These are phyloP conservation scores for Drosophila orena DNA, from an alignment of 1,140 invertebrate genomes.

Conservation along the genomic window DNA sequence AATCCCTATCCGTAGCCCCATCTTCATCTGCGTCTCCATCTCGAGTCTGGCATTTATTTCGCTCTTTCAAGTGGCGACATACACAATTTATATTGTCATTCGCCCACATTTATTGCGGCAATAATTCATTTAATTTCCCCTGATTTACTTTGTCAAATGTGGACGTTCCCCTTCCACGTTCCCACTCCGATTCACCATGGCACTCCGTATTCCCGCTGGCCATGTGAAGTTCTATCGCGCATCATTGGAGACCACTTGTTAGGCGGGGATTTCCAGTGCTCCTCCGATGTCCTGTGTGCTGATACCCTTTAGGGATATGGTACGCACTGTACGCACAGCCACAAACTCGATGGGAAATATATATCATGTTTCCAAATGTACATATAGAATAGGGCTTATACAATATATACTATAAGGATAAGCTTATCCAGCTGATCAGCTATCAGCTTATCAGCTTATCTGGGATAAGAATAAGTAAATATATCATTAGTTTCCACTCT, in stretches of 20 bases:
- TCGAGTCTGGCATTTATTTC: background rate
- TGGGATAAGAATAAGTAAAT: too few species aligned
- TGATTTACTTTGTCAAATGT: constrained; percentile 77
- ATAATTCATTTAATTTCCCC: constrained; percentile 82
- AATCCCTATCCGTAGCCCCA: too few species aligned
- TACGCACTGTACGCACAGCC: too few species aligned
- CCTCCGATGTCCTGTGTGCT: background rate
- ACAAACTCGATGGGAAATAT: too few species aligned
- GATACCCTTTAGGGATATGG: background rate
- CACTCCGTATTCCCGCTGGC: background rate
- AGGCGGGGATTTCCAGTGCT: constrained; percentile 2
- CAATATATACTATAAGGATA: too few species aligned
- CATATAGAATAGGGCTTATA: too few species aligned
- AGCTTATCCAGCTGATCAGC: too few species aligned
- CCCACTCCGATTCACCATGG: background rate
- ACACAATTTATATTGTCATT: constrained; percentile 70
- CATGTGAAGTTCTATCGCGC: constrained; percentile 22
- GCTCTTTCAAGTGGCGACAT: constrained; percentile 46
- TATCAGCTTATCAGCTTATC: too few species aligned
- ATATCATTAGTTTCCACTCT: too few species aligned
- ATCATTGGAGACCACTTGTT: constrained; percentile 45
- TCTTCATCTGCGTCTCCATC: background rate
- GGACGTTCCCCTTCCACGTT: background rate
- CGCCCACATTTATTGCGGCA: constrained; percentile 78
- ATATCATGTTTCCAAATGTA: too few species aligned